Evolutionary conservation across 2,888 invertebrate species (phyloP).

Genomic region (Acronicta leporina): DNA sequence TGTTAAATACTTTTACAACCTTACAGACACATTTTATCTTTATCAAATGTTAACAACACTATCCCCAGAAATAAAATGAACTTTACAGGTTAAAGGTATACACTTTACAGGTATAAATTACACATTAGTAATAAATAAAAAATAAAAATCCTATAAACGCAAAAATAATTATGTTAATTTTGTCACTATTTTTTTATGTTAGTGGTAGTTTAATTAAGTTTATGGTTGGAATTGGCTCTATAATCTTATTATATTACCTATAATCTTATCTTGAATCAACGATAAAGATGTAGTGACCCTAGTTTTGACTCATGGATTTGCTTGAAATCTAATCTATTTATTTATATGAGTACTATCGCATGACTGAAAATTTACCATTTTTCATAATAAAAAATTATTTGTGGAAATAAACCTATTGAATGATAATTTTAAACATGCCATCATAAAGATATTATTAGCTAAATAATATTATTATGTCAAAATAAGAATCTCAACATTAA

Average conservation of each 20-base stretch:
- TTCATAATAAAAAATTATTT: too few relatives aligned
- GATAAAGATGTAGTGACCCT: constrained; percentile 25
- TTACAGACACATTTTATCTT: constrained; percentile 24
- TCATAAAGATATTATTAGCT: too few relatives aligned
- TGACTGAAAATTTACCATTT: too few relatives aligned
- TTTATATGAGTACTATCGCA: too few relatives aligned
- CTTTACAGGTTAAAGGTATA: constrained; percentile 41
- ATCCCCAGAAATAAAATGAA: constrained; percentile 38
- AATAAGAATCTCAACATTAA: too few relatives aligned
- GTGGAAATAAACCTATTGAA: too few relatives aligned
- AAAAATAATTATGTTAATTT: constrained; percentile 33
- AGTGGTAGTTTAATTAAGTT: constrained; percentile 24
- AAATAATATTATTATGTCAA: too few relatives aligned
- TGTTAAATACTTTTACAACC: constrained; percentile 26
- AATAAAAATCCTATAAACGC: constrained; percentile 33
- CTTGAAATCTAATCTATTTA: neutral
- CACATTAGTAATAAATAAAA: constrained; percentile 22
- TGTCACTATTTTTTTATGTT: constrained; percentile 16
- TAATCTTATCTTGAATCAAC: constrained; percentile 3
- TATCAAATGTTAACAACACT: constrained; percentile 34
- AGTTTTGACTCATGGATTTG: neutral
- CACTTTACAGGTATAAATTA: too few relatives aligned
- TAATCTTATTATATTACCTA: constrained; percentile 16
- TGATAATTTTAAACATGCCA: too few relatives aligned
- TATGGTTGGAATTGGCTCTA: constrained; percentile 7